A percentile compares a stretch with the other conserved stretches of the same genome.
Evolutionary conservation across 2,113 vertebrate genomes (phyloP).

Genomic region (Saguinus midas): DNA sequence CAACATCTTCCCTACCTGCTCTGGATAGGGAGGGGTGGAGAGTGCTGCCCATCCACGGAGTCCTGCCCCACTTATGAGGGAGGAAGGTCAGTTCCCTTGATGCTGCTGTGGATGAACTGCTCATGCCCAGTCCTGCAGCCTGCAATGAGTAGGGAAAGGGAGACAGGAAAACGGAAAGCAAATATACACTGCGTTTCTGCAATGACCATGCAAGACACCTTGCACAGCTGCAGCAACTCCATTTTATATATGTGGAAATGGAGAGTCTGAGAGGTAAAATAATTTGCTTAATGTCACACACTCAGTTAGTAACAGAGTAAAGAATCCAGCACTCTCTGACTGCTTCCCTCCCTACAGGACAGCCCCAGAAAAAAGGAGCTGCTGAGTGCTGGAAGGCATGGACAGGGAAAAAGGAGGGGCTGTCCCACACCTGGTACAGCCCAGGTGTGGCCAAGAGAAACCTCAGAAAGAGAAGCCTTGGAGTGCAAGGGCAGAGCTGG

Average conservation of each 20-base stretch:
- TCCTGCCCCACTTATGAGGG: background rate
- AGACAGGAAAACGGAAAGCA: background rate
- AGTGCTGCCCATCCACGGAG: background rate
- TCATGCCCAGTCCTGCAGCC: background rate
- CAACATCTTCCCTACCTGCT: conserved; percentile 28
- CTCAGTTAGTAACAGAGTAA: background rate
- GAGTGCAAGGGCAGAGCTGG: background rate
- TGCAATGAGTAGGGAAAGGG: background rate
- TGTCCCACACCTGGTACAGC: rapidly evolving
- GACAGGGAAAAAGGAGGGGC: background rate
- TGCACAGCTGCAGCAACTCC: background rate
- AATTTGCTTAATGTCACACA: background rate
- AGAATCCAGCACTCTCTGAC: background rate
- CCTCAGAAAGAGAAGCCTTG: background rate
- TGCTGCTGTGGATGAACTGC: background rate
- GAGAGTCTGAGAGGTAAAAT: background rate
- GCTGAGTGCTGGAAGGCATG: background rate
- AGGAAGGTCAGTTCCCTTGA: rapidly evolving
- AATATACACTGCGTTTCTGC: background rate
- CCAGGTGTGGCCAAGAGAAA: background rate
- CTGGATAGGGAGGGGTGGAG: background rate
- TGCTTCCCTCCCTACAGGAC: background rate
- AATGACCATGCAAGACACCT: background rate
- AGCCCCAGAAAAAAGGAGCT: background rate
- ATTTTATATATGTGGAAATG: background rate